These are phyloP conservation scores for Linnaemya tessellans DNA, from an alignment of 2,888 invertebrate genomes.

Conservation along the genomic window DNA sequence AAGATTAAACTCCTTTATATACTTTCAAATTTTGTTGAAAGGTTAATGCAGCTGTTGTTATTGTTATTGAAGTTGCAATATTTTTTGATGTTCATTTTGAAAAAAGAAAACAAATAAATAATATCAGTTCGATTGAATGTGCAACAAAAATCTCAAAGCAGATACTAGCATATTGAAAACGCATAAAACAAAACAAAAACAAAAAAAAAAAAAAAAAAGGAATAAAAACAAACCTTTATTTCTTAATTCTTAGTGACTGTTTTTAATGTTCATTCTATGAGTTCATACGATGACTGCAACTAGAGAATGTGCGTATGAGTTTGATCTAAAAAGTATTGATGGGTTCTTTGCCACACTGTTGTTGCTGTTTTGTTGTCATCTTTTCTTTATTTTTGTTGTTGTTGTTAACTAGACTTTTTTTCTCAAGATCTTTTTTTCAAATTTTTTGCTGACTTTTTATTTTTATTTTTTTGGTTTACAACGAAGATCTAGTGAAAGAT, in stretches of 20 bases:
- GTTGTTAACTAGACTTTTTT: constrained; percentile 58
- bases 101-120: constrained; percentile 21
- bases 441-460: constrained; percentile 5
- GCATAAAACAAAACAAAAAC: constrained; percentile 37
- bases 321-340: constrained; percentile 71
- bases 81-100: constrained; percentile 48
- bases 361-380: constrained; percentile 47
- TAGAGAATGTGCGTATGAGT: constrained; percentile 62
- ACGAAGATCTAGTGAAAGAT: constrained; percentile 67
- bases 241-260: constrained; percentile 72
- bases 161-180: constrained; percentile 25
- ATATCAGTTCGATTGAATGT: constrained; percentile 66
- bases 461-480: constrained; percentile 50
- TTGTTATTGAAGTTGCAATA: constrained; percentile 51
- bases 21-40: constrained; percentile 19
- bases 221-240: constrained; percentile 65
- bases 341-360: constrained; percentile 51
- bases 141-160: constrained; percentile 32
- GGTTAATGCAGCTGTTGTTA: constrained; percentile 61
- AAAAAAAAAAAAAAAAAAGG: constrained; percentile 26
- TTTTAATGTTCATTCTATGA: constrained; percentile 68
- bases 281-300: constrained; percentile 34
- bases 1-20: constrained; percentile 30
- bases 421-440: constrained; percentile 22
- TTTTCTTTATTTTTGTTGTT: constrained; percentile 54